Evolutionary conservation across 2,113 vertebrate genomes (phyloP), one percentile per base, ranked within the genome.

Genomic region (Seriola aureovittata): DNA sequence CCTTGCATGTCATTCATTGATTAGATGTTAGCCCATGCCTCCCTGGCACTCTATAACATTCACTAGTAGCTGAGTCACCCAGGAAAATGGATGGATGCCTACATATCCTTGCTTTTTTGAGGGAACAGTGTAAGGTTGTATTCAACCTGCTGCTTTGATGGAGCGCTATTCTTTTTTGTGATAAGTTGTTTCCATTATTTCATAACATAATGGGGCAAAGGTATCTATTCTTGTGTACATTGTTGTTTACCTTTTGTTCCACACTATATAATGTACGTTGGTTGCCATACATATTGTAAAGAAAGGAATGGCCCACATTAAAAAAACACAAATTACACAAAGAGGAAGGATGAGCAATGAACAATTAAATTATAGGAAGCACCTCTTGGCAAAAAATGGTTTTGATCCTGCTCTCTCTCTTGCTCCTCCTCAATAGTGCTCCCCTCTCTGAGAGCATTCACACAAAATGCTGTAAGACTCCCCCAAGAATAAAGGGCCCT

Each of bases 1-100:
- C 29, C n/a, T 87, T 75, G 17, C 63, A 34, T 81, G 79, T 73
- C 66, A 65, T 75, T 88, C 38, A 72, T 79, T 93, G 91, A 93
- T 92, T 91, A 81, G 81, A 74, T 68, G 66, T 66, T 63, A 21
- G 65, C 17, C 75, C 13, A 48, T 62, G 76, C 40, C 58, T 74
- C 62, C 52, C 21, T 88, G 79, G 77, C 54, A 74, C 73, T 63
- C 29, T 71, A 81, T 88, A 82, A 70, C 60, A 57, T 85, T 81
- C 63, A 68, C 36, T 36, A 69, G 72, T 79, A 71, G 80, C 76
- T 79, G 76, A 89, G 71, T 90, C 69, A 79, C 60, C 32, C 36
- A 46, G 62, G 11, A 60, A 84, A 87, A 86, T 77, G 52, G 52
- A 85, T 78, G 23, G 50, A 58, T 65, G 4, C 29, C 50, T 74